These are phyloP conservation scores for Lingula anatina DNA, from an alignment of 2,888 invertebrate genomes.

Conservation along the genomic window DNA sequence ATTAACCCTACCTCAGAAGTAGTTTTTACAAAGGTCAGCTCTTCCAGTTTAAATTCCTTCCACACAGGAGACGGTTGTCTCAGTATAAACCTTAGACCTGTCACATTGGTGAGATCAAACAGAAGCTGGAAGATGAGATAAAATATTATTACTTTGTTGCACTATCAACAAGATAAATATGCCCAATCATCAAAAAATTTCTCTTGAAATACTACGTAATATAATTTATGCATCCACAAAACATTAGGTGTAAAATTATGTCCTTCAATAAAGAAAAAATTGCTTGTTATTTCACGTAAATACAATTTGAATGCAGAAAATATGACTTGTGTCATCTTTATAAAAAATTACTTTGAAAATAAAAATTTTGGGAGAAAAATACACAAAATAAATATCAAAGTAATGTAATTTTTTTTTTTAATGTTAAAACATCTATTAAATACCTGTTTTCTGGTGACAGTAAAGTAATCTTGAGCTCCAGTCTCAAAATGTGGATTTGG, in stretches of 20 bases:
- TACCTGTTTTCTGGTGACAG: constrained; percentile 36
- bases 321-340: no score
- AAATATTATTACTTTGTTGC: constrained; percentile 1
- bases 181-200: neutral
- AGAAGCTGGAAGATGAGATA: constrained; percentile 20
- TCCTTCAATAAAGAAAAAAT: no score
- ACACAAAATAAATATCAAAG: no score
- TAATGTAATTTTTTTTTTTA: no score
- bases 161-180: neutral
- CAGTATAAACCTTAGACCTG: constrained; percentile 36
- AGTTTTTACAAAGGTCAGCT: no score
- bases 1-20: no score
- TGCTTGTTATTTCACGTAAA: no score
- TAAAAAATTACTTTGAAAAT: no score
- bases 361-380: no score
- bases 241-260: no score
- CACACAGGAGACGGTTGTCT: constrained; percentile 49
- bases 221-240: neutral
- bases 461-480: constrained; percentile 38
- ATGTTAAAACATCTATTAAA: no score
- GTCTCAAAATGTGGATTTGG: constrained; percentile 42
- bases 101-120: constrained; percentile 34
- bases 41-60: constrained; percentile 47
- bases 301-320: no score
- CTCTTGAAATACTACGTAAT: neutral